Evolutionary conservation across 2,113 vertebrate genomes (phyloP), one percentile per base, ranked within the genome.

Genomic region (Scytalopus superciliaris): DNA sequence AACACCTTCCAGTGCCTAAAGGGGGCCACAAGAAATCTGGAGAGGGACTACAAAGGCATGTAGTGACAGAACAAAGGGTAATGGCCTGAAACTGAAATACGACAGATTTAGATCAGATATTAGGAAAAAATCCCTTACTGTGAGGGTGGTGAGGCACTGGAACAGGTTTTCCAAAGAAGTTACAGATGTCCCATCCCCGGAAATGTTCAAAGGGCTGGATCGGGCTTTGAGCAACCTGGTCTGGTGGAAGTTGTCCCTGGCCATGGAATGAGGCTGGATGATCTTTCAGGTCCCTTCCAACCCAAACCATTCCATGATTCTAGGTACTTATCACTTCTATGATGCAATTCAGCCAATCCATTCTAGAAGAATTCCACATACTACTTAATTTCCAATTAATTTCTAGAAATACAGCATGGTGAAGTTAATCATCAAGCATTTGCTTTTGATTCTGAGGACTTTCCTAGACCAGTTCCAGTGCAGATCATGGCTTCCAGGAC

Each of bases 251-350:
- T 7, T 52, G 3, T 39, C 19, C 17, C n/a, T 72, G 23, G 16
- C 9, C 4, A 16, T 33, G 28, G 9, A 6, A 35, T 11, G 5
- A 2, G 9, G 9, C 4, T 18, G 5, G 11, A 22, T 39, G 19
- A 39, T 39, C 13, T 57, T 68, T 76, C 39, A 62, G 30, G 21
- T 37, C 28, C 9, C 11, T 42, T 66, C 42, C 23, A 78, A 57
- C 9, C 1, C 15, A 64, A 64, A 44, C 9, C 16, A 39, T 52
- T 52, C 12, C 7, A 45, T 45, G 14, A 30, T 44, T 64, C 16
- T 22, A 14, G 22, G 16, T 63, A 45, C 18, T 30, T 78, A 44
- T 8, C 24, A 28, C 1, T 72, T 79, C 39, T 81, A 1, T 40
- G 33, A 60, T 49, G 17, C 6, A 79, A 84, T 72, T 87, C 11